Percentiles rank a stretch among this genome's conserved stretches.
Conservation (phyloP, 1,140 invertebrate species). For the Nasonia longicornis region DNA sequence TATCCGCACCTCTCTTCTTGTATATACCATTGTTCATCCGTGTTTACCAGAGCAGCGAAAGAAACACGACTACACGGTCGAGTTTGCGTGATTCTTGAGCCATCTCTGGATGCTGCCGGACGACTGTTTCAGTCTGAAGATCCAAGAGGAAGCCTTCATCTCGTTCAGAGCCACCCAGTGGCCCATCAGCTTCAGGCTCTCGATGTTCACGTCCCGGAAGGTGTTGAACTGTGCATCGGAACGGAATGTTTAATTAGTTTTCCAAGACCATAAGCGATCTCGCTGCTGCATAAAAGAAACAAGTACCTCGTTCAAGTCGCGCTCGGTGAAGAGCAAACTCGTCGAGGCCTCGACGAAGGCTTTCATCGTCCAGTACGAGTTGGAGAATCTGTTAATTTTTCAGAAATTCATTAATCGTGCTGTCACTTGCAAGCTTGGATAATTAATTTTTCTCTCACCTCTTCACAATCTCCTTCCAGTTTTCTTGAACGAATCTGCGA, state of each 20-base stretch:
- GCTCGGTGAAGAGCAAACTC: constrained; percentile 55
- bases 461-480: constrained; percentile 57
- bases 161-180: constrained; percentile 60
- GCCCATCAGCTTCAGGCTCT: constrained; percentile 59
- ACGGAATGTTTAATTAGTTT: not conserved
- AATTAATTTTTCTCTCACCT: constrained; percentile 47
- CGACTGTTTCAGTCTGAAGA: constrained; percentile 57
- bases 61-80: not conserved
- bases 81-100: constrained; percentile 47
- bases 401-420: too few species aligned
- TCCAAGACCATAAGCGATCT: not conserved
- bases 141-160: constrained; percentile 58
- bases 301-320: constrained; percentile 57
- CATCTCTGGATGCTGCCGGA: constrained; percentile 50
- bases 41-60: too few species aligned
- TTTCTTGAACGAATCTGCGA: constrained; percentile 55
- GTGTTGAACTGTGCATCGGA: constrained; percentile 56
- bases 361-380: constrained; percentile 54
- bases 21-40: not conserved
- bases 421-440: not conserved
- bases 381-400: constrained; percentile 50
- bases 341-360: constrained; percentile 57
- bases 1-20: constrained; percentile 2
- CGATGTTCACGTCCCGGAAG: constrained; percentile 59
- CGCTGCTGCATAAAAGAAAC: not conserved